Evolutionary conservation across 2,888 invertebrate genomes (phyloP).

Genomic region (Platerodrilus igneus): DNA sequence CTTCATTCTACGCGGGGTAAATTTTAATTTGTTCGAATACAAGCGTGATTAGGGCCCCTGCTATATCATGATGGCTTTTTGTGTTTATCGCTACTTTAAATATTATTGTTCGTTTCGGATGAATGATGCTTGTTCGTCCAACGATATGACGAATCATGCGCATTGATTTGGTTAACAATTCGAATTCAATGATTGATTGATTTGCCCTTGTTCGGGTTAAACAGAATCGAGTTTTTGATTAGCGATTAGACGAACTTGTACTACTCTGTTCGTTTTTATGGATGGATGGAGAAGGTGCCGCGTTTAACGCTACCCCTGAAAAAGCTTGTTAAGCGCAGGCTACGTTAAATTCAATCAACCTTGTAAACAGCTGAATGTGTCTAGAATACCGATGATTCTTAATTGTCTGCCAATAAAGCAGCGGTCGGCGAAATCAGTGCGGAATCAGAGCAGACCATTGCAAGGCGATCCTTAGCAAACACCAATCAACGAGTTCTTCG

Average conservation of each 20-base stretch:
- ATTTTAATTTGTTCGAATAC: constrained; percentile 43
- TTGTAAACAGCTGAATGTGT: constrained; percentile 44
- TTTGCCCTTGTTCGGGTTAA: constrained; percentile 26
- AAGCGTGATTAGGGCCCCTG: constrained; percentile 29
- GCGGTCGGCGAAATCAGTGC: constrained; percentile 41
- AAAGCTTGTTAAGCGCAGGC: constrained; percentile 36
- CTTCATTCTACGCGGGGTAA: constrained; percentile 43
- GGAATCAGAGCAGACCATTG: constrained; percentile 37
- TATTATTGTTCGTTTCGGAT: constrained; percentile 42
- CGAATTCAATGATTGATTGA: constrained; percentile 32
- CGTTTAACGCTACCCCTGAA: constrained; percentile 27
- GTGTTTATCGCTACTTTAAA: constrained; percentile 40
- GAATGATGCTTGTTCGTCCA: constrained; percentile 39
- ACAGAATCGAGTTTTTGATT: constrained; percentile 31
- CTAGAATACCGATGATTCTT: constrained; percentile 47
- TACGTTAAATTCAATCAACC: constrained; percentile 44
- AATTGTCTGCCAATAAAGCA: constrained; percentile 47
- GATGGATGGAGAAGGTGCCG: constrained; percentile 30
- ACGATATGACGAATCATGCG: constrained; percentile 39
- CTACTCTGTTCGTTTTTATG: constrained; percentile 30
- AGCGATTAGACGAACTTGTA: constrained; percentile 27
- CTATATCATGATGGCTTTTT: constrained; percentile 25
- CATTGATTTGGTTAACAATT: constrained; percentile 36
- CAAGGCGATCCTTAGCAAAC: constrained; percentile 47
- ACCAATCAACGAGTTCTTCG: constrained; percentile 42